phyloP scores from a whole-genome alignment of 2,888 invertebrate species.

The Trypoxylon attenuatum region DNA sequence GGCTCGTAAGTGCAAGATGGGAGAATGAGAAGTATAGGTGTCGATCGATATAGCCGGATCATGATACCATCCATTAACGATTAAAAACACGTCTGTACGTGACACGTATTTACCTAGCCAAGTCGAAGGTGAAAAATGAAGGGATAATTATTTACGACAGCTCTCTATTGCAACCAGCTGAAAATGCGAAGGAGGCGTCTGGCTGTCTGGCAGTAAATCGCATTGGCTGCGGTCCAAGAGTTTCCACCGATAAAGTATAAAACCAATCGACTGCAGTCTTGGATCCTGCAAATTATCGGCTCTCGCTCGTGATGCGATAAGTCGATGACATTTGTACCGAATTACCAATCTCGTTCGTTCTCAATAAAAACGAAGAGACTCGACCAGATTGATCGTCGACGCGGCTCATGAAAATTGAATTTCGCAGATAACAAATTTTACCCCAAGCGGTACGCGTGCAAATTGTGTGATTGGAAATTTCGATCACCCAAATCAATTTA shows the following conservation, averaged over 20 bases:
- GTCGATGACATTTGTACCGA: slow-evolving; percentile 1
- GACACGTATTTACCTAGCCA: neutral
- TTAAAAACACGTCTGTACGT: neutral
- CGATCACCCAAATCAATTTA: too few relatives aligned
- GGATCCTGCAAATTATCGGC: neutral
- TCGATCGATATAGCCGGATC: too few relatives aligned
- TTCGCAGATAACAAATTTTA: too few relatives aligned
- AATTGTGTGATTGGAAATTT: too few relatives aligned
- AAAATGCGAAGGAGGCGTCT: slow-evolving; percentile 30
- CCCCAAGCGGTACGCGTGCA: too few relatives aligned
- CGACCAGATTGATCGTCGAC: too few relatives aligned
- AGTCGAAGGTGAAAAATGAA: neutral
- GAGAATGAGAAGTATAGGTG: too few relatives aligned
- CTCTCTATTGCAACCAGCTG: slow-evolving; percentile 16
- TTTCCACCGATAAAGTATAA: slow-evolving; percentile 8
- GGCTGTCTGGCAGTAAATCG: slow-evolving; percentile 38
- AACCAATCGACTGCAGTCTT: slow-evolving; percentile 11
- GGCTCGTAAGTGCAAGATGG: too few relatives aligned
- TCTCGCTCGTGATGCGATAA: neutral
- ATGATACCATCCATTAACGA: neutral
- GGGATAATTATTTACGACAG: slow-evolving; percentile 12
- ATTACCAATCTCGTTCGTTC: neutral
- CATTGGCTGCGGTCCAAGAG: slow-evolving; percentile 39
- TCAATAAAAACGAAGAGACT: neutral
- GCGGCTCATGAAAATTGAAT: too few relatives aligned